Conservation (phyloP, 2,113 vertebrate species). For the Felis chaus region DNA sequence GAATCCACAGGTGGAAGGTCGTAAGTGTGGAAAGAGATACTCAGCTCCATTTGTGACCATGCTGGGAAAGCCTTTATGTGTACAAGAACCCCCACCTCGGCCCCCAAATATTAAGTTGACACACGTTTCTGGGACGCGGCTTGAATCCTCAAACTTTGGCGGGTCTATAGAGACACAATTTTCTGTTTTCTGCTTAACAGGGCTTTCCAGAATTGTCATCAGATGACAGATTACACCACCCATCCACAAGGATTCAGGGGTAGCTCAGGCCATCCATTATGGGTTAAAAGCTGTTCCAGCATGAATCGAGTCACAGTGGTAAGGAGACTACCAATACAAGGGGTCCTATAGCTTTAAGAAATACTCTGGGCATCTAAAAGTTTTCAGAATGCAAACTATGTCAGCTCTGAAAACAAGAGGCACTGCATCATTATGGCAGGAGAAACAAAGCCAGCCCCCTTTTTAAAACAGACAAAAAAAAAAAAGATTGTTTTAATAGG, state of each 20-base stretch:
- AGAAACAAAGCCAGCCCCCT: conserved; percentile 95
- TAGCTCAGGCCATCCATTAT: conserved; percentile 79
- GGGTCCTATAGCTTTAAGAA: conserved; percentile 84
- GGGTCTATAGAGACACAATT: conserved; percentile 67
- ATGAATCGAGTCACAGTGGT: conserved; percentile 77
- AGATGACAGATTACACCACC: conserved; percentile 80
- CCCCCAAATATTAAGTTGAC: conserved; percentile 71
- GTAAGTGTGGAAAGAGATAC: neutral
- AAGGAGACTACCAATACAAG: conserved; percentile 83
- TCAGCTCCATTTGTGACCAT: neutral
- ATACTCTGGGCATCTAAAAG: conserved; percentile 82
- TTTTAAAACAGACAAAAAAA: conserved; percentile 88
- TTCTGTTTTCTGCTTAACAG: conserved; percentile 52
- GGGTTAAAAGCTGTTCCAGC: conserved; percentile 81
- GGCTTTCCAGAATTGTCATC: conserved; percentile 71
- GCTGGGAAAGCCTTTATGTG: conserved; percentile 32
- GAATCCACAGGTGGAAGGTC: conserved; percentile 49
- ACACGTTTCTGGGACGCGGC: conserved; percentile 61
- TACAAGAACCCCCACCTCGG: neutral
- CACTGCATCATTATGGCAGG: conserved; percentile 99
- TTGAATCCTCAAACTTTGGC: conserved; percentile 75
- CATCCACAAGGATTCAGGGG: conserved; percentile 73
- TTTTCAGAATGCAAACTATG: conserved; percentile 86
- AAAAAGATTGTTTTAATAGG: conserved; percentile 90
- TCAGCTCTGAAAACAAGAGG: conserved; percentile 92